These are phyloP conservation scores for Synanthedon tipuliformis DNA, from an alignment of 2,888 invertebrate species.

Conservation along the genomic window DNA sequence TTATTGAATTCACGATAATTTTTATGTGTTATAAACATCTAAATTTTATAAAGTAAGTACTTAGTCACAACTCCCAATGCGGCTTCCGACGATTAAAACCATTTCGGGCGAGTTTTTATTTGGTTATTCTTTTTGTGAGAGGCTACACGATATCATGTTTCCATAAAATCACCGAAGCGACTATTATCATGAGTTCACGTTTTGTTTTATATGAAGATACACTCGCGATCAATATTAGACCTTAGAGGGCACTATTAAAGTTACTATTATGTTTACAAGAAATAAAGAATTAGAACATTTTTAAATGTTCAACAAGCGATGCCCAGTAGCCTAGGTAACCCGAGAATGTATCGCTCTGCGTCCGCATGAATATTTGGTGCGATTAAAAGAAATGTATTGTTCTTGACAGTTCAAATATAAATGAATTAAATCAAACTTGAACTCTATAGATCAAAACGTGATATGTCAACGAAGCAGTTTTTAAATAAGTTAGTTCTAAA, in stretches of 20 bases:
- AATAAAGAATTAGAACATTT: conserved; percentile 9
- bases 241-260: conserved; percentile 13
- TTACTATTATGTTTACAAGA: conserved; percentile 8
- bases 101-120: conserved; percentile 59
- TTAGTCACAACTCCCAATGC: conserved; percentile 32
- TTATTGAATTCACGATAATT: too few relatives aligned
- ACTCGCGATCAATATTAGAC: conserved; percentile 12
- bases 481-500: too few relatives aligned
- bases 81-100: conserved; percentile 66
- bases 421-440: too few relatives aligned
- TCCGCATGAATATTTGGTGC: conserved; percentile 61
- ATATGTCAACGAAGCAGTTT: too few relatives aligned
- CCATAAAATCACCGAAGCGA: conserved; percentile 68
- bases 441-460: too few relatives aligned
- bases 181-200: conserved; percentile 45
- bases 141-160: conserved; percentile 66
- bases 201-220: conserved; percentile 34
- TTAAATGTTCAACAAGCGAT: conserved; percentile 21
- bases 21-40: too few relatives aligned
- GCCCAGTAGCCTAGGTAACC: conserved; percentile 70
- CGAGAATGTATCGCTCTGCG: conserved; percentile 63
- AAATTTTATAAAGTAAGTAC: conserved; percentile 21
- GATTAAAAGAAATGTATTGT: conserved; percentile 62
- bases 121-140: conserved; percentile 53
- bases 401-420: conserved; percentile 17